Evolutionary conservation across 2,888 invertebrate genomes (phyloP), one percentile per base, ranked within the genome.

Genomic region (Andrena dorsata): DNA sequence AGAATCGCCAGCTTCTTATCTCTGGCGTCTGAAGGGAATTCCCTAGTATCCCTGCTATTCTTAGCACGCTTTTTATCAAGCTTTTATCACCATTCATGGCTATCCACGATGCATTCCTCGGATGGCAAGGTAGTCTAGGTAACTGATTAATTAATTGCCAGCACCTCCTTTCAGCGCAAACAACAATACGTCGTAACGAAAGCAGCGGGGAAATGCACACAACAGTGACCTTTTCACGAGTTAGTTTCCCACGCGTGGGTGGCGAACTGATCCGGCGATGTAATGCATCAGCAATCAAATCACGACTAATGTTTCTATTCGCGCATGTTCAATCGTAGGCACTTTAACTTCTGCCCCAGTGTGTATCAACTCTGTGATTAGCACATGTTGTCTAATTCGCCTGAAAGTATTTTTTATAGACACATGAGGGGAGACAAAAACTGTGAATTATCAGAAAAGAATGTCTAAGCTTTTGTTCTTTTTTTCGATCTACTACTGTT

Each of bases 211-310:
- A 47, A 80, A 35, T 32, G 72, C 69, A 68, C 64, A 81, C 73
- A 35, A 20, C 47, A 28, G 28, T 58, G 83, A 83, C 83, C 74
- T 83, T 83, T 83, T 47, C 49, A 47, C 70, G 35, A 69, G 64
- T 69, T 41, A 47, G 56, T 72, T 88, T 88, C 88, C 82, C 88
- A 86, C 85, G 88, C 79, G 80, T 83, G 79, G 76, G 82, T 69
- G 76, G 71, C 71, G 64, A 78, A 83, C 76, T 76, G 74, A 74
- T 70, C 77, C 63, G 68, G 35, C 58, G 64, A 75, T 71, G 47
- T 28, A 30, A 20, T 58, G 58, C 63, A 41, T 58, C 53, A 32
- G 60, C 28, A 13, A 56, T 28, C 20, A 66, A 76, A 51, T 71
- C 35, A 16, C 10, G 23, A 41, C 20, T 13, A 30, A 35, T 53